Evolutionary conservation across 2,888 invertebrate genomes (phyloP).

Genomic region (Magallana nippona): DNA sequence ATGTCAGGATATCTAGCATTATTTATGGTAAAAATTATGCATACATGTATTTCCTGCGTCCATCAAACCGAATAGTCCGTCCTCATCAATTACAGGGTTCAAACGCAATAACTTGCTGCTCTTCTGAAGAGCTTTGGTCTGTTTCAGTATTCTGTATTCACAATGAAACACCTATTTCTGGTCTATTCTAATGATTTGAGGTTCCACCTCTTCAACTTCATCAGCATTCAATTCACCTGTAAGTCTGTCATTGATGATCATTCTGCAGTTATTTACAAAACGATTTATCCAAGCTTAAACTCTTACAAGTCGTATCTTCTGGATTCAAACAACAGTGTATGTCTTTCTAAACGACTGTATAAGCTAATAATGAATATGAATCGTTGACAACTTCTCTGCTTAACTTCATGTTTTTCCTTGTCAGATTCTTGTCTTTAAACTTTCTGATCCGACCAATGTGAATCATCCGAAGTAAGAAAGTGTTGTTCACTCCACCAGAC

Average conservation of each 20-base stretch:
- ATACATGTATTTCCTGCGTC: slow-evolving; percentile 38
- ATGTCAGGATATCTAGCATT: slow-evolving; percentile 51
- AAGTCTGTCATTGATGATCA: background rate
- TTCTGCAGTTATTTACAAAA: slow-evolving; percentile 35
- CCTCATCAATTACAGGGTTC: slow-evolving; percentile 48
- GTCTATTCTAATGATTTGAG: slow-evolving; percentile 35
- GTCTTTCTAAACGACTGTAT: background rate
- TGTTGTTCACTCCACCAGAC: slow-evolving; percentile 44
- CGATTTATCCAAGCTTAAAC: slow-evolving; percentile 1
- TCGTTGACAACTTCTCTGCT: too few relatives aligned
- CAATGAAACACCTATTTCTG: slow-evolving; percentile 34
- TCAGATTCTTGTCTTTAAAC: too few relatives aligned
- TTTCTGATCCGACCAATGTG: too few relatives aligned
- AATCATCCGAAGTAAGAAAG: too few relatives aligned
- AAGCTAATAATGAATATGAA: too few relatives aligned
- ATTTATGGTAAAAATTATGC: slow-evolving; percentile 49
- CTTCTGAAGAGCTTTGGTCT: slow-evolving; percentile 23
- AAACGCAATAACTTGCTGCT: slow-evolving; percentile 45
- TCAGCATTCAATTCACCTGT: background rate
- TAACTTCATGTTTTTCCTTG: too few relatives aligned
- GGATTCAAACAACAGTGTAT: background rate
- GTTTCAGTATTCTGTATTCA: slow-evolving; percentile 34
- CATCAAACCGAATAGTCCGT: slow-evolving; percentile 40
- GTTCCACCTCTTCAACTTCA: background rate
- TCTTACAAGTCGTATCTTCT: slow-evolving; percentile 13